phyloP scores from a whole-genome alignment of 2,888 invertebrate species.

The Tinea semifulvella region DNA sequence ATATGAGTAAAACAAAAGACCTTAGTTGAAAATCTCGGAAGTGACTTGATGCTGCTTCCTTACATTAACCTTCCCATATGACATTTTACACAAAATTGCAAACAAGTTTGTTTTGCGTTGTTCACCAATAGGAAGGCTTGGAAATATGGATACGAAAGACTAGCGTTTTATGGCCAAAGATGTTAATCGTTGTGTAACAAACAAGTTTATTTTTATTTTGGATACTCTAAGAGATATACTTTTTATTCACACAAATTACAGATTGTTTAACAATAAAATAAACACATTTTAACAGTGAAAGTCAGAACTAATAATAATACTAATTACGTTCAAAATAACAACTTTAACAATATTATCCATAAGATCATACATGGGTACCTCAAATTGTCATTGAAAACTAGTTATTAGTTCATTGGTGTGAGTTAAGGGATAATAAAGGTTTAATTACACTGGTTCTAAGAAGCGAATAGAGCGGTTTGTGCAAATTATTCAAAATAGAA shows the following conservation, averaged over 20 bases:
- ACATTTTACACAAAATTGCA: slow-evolving; percentile 35
- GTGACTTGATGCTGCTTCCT: slow-evolving; percentile 32
- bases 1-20: not conserved
- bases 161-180: slow-evolving; percentile 3
- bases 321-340: not conserved
- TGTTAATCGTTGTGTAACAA: not conserved
- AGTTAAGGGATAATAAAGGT: slow-evolving; percentile 15
- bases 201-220: not conserved
- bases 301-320: not conserved
- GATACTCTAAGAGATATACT: no score
- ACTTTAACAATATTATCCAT: slow-evolving; percentile 4
- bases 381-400: slow-evolving; percentile 48
- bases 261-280: no score
- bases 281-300: no score
- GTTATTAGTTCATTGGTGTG: slow-evolving; percentile 30
- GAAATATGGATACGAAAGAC: slow-evolving; percentile 1
- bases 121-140: not conserved
- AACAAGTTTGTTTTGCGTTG: slow-evolving; percentile 33
- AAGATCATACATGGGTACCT: not conserved
- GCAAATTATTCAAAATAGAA: slow-evolving; percentile 15
- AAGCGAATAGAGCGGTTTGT: slow-evolving; percentile 13
- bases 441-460: slow-evolving; percentile 13
- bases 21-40: slow-evolving; percentile 26
- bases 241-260: no score
- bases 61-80: slow-evolving; percentile 40